A percentile compares a stretch with the other conserved stretches of the same genome.
Conservation (phyloP, 2,797 vertebrate genomes). For the Semotilus atromaculatus region DNA sequence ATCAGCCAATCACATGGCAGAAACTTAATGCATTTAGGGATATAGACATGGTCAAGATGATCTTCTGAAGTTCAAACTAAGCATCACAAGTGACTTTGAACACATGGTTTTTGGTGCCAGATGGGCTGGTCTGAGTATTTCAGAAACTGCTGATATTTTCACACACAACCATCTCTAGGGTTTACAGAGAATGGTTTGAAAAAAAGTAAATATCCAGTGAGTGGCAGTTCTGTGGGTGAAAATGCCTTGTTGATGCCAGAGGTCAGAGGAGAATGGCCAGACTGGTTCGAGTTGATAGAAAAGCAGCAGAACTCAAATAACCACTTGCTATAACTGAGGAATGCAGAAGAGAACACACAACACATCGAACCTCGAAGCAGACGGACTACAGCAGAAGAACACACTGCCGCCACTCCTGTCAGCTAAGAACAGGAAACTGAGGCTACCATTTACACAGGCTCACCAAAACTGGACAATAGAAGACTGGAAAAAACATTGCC, state of each 20-base stretch:
- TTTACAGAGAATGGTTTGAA: not conserved
- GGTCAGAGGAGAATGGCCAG: constrained; percentile 53
- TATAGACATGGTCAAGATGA: not conserved
- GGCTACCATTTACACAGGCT: not conserved
- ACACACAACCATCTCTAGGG: not conserved
- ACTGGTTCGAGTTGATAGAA: constrained; percentile 44
- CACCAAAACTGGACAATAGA: not conserved
- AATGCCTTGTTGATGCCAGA: constrained; percentile 59
- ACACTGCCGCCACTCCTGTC: not conserved
- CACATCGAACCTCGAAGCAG: not conserved
- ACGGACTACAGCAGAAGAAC: not conserved
- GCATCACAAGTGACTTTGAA: not conserved
- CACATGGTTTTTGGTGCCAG: not conserved
- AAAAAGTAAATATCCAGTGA: constrained; percentile 23
- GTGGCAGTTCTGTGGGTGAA: constrained; percentile 47
- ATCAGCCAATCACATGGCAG: not conserved
- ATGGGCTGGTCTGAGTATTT: not conserved
- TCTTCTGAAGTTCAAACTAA: not conserved
- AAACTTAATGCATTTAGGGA: not conserved
- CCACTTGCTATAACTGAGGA: not conserved
- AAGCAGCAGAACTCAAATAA: not conserved
- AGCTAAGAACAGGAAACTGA: not conserved
- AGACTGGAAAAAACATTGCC: not conserved
- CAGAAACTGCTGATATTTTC: not conserved
- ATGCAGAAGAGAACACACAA: not conserved